Evolutionary conservation across 2,113 vertebrate species (phyloP), one percentile per base, ranked within the genome.

Genomic region (Theristicus caerulescens): DNA sequence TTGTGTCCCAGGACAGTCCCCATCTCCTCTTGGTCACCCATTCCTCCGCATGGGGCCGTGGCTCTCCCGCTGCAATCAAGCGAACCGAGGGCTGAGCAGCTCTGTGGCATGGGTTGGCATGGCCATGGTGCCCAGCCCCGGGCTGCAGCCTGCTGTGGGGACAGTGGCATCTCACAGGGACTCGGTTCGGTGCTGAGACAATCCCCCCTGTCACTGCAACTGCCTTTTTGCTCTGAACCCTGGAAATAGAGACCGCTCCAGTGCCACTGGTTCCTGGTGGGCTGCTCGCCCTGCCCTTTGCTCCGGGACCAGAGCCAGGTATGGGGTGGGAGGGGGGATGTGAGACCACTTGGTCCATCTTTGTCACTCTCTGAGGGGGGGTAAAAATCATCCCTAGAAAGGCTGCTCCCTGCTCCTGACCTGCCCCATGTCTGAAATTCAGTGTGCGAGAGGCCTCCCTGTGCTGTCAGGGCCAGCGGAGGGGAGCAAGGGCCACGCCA

Each of bases 201-300:
- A 16, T 16, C 10, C 5, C 46, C 13, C 13, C 49, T 18, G 20
- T 18, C 44, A 29, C 87, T 46, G 49, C 25, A 54, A 1, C 38
- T 15, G n/a, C 44, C 15, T 38, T 24, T 42, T 29, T 49, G 65
- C 55, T 32, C 38, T 1, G 2, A 24, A 19, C 27, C 29, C 74
- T 25, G 20, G 34, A 7, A 38, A 44, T 21, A 25, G 24, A 1
- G 0, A 27, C n/a, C 0, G 1, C 36, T 18, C 32, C 14, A 1
- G 34, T 22, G 36, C 38, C 25, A 10, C 55, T 6, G 4, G 38
- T 19, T 52, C 51, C 40, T 14, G 69, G 29, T 3, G 2, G 52
- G 61, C 54, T 31, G 38, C 46, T 66, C 64, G 6, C n/a, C 21
- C 49, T 71, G 71, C 69, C 6, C 44, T 16, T 36, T 14, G 72